phyloP scores from a whole-genome alignment of 2,113 vertebrate species.

The Aleadryas rufinucha region DNA sequence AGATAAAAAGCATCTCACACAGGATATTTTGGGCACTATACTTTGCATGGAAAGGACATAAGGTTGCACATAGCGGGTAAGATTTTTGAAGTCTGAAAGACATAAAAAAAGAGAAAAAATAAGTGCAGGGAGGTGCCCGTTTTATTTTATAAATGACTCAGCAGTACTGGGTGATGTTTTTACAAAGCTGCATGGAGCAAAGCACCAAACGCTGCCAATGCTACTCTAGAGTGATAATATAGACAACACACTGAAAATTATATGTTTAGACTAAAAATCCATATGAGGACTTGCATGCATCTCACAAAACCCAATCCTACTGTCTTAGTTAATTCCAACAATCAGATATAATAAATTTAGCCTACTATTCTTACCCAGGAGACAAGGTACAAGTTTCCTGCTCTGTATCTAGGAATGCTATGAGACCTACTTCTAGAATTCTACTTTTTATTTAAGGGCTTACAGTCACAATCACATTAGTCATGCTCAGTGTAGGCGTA shows the following conservation, averaged over 20 bases:
- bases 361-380: not conserved
- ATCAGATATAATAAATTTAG: not conserved
- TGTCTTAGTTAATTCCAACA: not conserved
- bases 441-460: not conserved
- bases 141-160: not conserved
- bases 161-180: not conserved
- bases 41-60: not conserved
- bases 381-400: not conserved
- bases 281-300: not conserved
- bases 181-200: not conserved
- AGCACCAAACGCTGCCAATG: not conserved
- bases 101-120: not conserved
- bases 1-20: not conserved
- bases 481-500: not conserved
- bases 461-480: constrained; percentile 9
- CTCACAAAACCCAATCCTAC: not conserved
- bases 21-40: not conserved
- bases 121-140: not conserved
- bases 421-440: not conserved
- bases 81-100: not conserved
- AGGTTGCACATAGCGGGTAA: not conserved
- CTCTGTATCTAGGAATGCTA: not conserved
- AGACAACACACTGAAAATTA: not conserved
- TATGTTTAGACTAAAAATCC: not conserved
- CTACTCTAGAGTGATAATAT: not conserved